phyloP scores from a whole-genome alignment of 2,797 vertebrate species.

The Hyperoplus immaculatus region DNA sequence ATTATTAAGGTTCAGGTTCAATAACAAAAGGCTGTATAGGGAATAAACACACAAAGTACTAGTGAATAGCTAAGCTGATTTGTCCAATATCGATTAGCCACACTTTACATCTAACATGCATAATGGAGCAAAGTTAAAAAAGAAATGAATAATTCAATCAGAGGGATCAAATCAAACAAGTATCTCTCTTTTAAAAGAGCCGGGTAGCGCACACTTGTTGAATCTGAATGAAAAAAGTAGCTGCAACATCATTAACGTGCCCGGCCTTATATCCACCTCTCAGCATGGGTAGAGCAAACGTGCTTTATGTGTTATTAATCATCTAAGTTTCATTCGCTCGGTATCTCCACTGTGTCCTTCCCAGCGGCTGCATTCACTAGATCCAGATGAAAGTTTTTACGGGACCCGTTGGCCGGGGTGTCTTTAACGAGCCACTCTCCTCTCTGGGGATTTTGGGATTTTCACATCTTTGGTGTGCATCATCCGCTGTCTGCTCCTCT shows the following conservation, averaged over 20 bases:
- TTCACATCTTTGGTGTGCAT: slow-evolving; percentile 16
- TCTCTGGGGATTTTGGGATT: slow-evolving; percentile 20
- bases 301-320: slow-evolving; percentile 21
- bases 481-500: slow-evolving; percentile 2
- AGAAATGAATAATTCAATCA: neutral
- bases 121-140: slow-evolving; percentile 18
- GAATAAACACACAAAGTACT: neutral
- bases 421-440: neutral
- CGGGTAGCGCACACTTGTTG: neutral
- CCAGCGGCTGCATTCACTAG: slow-evolving; percentile 2
- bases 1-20: neutral
- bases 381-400: slow-evolving; percentile 8
- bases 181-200: neutral
- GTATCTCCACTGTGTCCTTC: neutral
- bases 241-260: neutral
- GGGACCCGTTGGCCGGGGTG: neutral
- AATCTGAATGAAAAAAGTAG: neutral
- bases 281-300: neutral
- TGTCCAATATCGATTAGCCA: neutral
- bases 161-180: neutral
- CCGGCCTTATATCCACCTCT: neutral
- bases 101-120: slow-evolving; percentile 4
- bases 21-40: neutral
- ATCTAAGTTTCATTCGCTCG: neutral
- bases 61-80: neutral